Evolutionary conservation across 2,797 vertebrate genomes (phyloP).

Genomic region (Distichodus sexfasciatus): DNA sequence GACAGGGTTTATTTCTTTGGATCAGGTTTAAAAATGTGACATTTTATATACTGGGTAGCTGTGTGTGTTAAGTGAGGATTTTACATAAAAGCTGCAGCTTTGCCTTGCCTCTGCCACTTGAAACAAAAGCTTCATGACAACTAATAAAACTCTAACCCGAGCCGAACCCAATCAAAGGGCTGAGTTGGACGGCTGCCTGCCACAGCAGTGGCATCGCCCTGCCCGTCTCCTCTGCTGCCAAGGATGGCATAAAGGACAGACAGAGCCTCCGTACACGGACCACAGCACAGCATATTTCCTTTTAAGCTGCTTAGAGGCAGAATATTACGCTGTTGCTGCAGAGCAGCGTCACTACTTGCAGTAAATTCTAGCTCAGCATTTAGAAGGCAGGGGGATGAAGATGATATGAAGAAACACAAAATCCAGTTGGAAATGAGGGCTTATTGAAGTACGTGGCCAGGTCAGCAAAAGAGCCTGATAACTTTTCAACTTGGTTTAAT

Average conservation of each 20-base stretch:
- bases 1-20: no score
- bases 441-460: neutral
- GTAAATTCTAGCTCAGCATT: conserved; percentile 38
- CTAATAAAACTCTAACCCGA: neutral
- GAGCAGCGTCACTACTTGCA: neutral
- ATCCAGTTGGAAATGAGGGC: neutral
- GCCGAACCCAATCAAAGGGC: neutral
- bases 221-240: neutral
- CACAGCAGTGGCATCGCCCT: neutral
- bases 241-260: conserved; percentile 16
- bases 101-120: neutral
- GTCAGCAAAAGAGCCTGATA: no score
- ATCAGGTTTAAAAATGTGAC: no score
- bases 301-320: conserved; percentile 32
- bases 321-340: conserved; percentile 16
- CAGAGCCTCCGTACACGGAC: neutral
- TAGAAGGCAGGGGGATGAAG: neutral
- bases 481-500: no score
- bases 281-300: conserved; percentile 25
- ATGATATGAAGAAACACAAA: neutral
- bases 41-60: no score
- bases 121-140: neutral
- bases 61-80: no score
- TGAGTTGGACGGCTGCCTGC: neutral
- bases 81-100: neutral